Percentiles rank a stretch among this genome's conserved stretches.
These are phyloP conservation scores for Micromys minutus DNA, from an alignment of 2,113 vertebrate genomes.

Conservation along the genomic window DNA sequence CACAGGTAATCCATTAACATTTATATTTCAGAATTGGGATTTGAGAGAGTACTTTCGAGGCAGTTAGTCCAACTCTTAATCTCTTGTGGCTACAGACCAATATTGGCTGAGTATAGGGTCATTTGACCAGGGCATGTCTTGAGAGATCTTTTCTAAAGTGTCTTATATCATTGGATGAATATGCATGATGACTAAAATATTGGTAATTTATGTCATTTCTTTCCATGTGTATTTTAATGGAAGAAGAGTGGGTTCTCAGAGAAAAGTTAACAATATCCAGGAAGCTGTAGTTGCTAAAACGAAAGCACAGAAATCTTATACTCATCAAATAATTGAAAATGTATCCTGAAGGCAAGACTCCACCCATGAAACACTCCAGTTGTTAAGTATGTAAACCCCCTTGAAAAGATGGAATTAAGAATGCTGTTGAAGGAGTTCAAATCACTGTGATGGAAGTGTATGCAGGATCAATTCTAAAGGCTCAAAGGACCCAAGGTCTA, in stretches of 20 bases:
- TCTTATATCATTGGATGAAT: background rate
- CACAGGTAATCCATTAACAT: background rate
- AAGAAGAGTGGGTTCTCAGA: background rate
- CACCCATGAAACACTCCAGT: background rate
- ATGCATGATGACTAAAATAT: background rate
- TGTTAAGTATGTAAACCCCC: background rate
- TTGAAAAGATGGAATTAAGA: background rate
- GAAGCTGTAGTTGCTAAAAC: background rate
- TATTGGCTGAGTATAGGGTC: background rate
- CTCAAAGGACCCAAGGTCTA: background rate
- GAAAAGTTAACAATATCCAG: too few relatives aligned
- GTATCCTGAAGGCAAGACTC: background rate
- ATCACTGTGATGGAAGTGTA: background rate
- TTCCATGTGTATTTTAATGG: background rate
- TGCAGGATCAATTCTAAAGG: background rate
- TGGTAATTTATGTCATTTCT: background rate
- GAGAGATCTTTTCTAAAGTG: background rate
- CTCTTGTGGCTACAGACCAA: background rate
- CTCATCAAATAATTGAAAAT: background rate
- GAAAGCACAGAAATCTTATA: background rate
- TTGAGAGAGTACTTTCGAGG: too few relatives aligned
- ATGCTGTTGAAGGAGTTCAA: too few relatives aligned
- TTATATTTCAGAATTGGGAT: background rate
- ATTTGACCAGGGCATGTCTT: background rate
- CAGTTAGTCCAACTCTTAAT: background rate